Evolutionary conservation across 2,113 vertebrate species (phyloP), one percentile per base, ranked within the genome.

Genomic region (Lutjanus erythropterus): DNA sequence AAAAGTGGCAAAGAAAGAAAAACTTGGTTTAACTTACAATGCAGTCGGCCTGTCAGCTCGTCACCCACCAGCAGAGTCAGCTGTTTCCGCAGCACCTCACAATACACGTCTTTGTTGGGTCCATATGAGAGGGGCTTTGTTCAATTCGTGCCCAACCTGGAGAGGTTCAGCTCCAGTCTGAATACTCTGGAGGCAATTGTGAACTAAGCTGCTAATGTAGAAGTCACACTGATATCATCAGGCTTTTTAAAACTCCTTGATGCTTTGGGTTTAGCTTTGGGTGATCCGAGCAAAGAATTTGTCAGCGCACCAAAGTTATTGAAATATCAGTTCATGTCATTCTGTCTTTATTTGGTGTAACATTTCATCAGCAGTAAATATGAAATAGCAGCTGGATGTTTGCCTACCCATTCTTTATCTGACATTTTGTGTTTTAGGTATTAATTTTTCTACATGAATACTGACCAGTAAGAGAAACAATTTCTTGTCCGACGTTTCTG

Each of bases 71-170:
- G 87, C 87, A 65, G 21, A 89, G 87, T 92, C 89, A 91, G 93
- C 89, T 91, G 88, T 91, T 88, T 88, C 71, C 21, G n/a, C 80
- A 52, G 80, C 70, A 11, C 77, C 75, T 86, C 84, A 93, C 93
- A 92, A 92, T 91, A 59, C 72, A 15, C 1, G 44, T 85, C 92
- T 92, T 91, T 92, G 91, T 93, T 87, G 84, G 31, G 42, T 84
- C 58, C 67, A 69, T 79, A 81, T 91, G 87, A 92, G 91, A 81
- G 88, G 84, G 73, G 75, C 89, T 93, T 92, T 92, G 89, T 90
- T 76, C 76, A 23, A 31, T 55, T 55, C 29, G 64, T 70, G 75
- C 84, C 72, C 41, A 47, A 92, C 77, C 79, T 90, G 88, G 41
- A 25, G 87, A 59, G 44, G 80, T 85, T 85, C 33, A 46, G 76